Percentiles rank a stretch among this genome's conserved stretches.
Evolutionary conservation across 2,797 vertebrate genomes (phyloP).

Genomic region (Prionace glauca): DNA sequence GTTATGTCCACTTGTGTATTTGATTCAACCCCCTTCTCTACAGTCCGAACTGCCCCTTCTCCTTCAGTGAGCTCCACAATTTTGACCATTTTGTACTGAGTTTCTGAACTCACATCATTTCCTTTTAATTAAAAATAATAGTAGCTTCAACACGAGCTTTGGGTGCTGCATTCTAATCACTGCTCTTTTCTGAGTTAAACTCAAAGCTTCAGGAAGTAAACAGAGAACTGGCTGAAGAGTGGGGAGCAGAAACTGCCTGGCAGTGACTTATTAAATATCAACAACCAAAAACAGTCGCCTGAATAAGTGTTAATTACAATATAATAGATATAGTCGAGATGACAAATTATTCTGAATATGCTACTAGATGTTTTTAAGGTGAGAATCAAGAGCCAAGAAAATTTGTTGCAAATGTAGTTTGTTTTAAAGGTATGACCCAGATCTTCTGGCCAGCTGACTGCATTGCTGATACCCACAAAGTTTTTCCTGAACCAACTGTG

Average conservation of each 20-base stretch:
- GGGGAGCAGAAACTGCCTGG: neutral
- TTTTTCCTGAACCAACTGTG: too few species aligned
- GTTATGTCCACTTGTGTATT: neutral
- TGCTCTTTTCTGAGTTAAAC: neutral
- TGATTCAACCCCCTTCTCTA: neutral
- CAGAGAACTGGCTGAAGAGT: neutral
- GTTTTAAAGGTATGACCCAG: too few species aligned
- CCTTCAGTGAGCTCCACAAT: neutral
- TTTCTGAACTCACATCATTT: neutral
- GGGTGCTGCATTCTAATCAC: neutral
- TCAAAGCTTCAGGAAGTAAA: neutral
- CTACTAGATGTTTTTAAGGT: too few species aligned
- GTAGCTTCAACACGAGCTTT: neutral
- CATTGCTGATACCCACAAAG: too few species aligned
- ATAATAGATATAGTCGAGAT: too few species aligned
- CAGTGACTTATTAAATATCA: too few species aligned
- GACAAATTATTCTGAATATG: too few species aligned
- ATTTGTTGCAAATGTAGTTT: too few species aligned
- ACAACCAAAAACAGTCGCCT: too few species aligned
- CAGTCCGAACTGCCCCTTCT: neutral
- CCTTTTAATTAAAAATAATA: neutral
- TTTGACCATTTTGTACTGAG: neutral
- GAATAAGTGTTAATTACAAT: too few species aligned
- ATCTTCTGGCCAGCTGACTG: too few species aligned
- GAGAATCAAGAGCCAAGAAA: too few species aligned